phyloP scores from a whole-genome alignment of 2,797 vertebrate species.

The Pteronotus mesoamericanus region DNA sequence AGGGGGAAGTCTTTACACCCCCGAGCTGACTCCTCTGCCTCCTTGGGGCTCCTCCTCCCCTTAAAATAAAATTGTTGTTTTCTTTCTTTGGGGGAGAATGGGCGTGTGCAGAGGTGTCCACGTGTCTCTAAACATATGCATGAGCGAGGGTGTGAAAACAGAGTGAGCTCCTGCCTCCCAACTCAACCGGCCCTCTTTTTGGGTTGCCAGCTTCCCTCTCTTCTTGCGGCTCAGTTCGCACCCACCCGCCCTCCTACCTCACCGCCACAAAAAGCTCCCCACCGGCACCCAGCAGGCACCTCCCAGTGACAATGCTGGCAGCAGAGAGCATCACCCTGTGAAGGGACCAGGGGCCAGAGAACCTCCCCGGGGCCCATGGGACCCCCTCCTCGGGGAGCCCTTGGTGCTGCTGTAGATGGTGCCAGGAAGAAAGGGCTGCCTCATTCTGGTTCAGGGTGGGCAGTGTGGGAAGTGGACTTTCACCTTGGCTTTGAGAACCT shows the following conservation, averaged over 20 bases:
- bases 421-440: not conserved
- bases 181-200: conserved; percentile 45
- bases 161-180: not conserved
- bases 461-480: not conserved
- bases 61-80: not conserved
- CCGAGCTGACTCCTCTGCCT: not conserved
- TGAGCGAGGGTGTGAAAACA: not conserved
- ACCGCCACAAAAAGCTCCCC: conserved; percentile 76
- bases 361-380: not conserved
- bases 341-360: not conserved
- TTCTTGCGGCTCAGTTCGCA: conserved; percentile 68
- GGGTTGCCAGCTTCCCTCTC: conserved; percentile 62
- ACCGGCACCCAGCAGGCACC: conserved; percentile 55
- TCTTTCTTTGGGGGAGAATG: not conserved
- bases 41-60: not conserved
- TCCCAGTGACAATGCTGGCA: conserved; percentile 44
- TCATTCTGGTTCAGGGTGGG: not conserved
- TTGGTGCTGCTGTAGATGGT: not conserved
- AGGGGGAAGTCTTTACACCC: not conserved
- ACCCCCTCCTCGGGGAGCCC: not conserved
- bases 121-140: not conserved
- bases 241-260: conserved; percentile 78
- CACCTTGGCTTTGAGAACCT: not conserved
- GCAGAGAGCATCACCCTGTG: not conserved
- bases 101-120: conserved; percentile 10